Base-by-base conservation (phyloP, 2,797 vertebrate genomes). In the Cynopterus sphinx region DNA sequence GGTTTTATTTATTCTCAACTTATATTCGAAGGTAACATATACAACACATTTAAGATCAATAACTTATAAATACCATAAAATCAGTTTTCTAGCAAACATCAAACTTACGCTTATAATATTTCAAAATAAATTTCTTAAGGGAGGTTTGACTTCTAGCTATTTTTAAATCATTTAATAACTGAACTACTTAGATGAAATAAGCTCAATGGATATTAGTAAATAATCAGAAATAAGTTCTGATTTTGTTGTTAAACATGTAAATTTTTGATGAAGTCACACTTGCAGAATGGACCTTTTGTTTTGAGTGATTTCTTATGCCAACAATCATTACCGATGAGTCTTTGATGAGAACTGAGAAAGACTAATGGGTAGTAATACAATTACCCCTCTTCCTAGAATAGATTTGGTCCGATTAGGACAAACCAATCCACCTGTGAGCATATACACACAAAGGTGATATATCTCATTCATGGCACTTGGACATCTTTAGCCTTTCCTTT, bases 1-100 rank as follows among this genome's bases (percentile, higher is more conserved):
- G 24, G 65, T 78, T 85, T 77, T 91, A 81, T 89, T 87, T 83
- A 85, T 70, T 93, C 28, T 94, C 36, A 90, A 61, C 90, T 91
- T 78, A 70, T 46, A 13, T 91, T 79, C 92, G 70, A 92, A 75
- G 28, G 46, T 68, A 82, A 53, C 15, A 90, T 49, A 51, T 17
- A 83, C 0, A 75, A 21, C 36, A 90, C 6, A 61, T 79, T 84
- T 94, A 70, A 93, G 15, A 81, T 46, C 57, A 73, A 59, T 88
- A 81, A 91, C 26, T 93, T 28, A 16, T 12, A n/a, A 91, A 71
- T 85, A 51, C 53, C 43, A 46, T 33, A 92, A 65, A 51, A 49
- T 87, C 36, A 65, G 4, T 46, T 92, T 68, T 7, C 28, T 92
- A 90, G 36, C 13, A 77, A 88, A 85, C 2, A 74, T 51, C 22